Conservation (phyloP, 2,797 vertebrate species). For the Enteromius fasciolatus region DNA sequence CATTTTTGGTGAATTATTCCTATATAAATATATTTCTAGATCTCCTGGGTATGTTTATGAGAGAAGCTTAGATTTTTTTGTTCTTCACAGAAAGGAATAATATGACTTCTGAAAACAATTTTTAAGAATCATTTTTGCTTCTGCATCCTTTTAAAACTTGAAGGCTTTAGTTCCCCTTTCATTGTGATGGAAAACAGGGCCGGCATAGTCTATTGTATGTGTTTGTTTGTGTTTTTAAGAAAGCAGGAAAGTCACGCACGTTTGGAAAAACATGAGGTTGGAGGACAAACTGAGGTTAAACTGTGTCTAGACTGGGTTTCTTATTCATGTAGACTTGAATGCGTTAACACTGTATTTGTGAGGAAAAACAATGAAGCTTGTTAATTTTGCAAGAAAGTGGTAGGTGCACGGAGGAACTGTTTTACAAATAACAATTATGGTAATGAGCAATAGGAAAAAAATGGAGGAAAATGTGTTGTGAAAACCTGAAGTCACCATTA, state of each 20-base stretch:
- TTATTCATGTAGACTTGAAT: neutral
- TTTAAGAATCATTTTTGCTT: neutral
- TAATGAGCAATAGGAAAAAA: neutral
- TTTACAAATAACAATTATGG: constrained; percentile 4
- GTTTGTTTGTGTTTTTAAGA: neutral
- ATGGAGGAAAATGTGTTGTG: neutral
- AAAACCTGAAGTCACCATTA: constrained; percentile 27
- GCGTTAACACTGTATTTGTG: neutral
- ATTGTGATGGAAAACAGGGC: constrained; percentile 10
- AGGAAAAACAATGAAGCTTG: neutral
- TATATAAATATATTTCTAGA: no score
- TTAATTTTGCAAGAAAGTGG: neutral
- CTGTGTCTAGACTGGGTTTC: neutral
- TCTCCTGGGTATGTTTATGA: neutral
- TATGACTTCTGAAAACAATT: neutral
- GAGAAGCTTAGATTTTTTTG: neutral
- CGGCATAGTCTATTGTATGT: neutral
- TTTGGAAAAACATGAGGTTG: constrained; percentile 4
- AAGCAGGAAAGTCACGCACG: neutral
- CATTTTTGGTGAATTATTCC: neutral
- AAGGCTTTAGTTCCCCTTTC: neutral
- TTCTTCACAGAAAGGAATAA: neutral
- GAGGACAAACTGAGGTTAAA: constrained; percentile 15
- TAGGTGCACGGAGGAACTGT: neutral
- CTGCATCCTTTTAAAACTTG: neutral